Evolutionary conservation across 2,113 vertebrate genomes (phyloP).

Genomic region (Irena cyanogastra): DNA sequence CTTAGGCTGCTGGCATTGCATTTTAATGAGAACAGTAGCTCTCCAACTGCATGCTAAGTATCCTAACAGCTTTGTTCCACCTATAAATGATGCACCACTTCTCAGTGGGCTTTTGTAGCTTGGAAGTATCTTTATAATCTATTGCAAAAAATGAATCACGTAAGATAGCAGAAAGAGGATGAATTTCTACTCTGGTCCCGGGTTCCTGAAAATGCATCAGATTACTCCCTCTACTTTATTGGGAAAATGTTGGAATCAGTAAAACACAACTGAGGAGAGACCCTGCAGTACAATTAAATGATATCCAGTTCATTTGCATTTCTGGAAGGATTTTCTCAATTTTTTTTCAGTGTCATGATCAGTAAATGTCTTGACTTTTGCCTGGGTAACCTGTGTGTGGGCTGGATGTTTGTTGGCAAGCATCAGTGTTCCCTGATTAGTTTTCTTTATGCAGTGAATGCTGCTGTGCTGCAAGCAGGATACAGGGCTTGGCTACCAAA

Average conservation of each 20-base stretch:
- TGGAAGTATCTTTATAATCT: neutral
- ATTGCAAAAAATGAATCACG: neutral
- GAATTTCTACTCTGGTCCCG: neutral
- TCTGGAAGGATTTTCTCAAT: neutral
- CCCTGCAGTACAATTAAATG: neutral
- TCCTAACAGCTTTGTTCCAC: neutral
- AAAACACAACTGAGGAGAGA: neutral
- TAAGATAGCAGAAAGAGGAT: neutral
- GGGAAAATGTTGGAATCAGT: neutral
- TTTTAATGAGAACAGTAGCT: slow-evolving; percentile 27
- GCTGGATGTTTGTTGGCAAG: neutral
- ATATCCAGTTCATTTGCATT: neutral
- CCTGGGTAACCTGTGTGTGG: neutral
- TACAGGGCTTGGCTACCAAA: neutral
- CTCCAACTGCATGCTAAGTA: neutral
- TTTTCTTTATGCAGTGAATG: neutral
- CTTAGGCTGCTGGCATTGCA: slow-evolving; percentile 34
- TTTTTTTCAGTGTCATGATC: neutral
- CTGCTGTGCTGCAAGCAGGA: neutral
- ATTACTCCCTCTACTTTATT: neutral
- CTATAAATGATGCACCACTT: neutral
- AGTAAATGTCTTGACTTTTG: neutral
- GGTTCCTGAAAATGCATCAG: neutral
- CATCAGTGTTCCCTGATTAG: neutral
- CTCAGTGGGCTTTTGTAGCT: neutral